phyloP scores from a whole-genome alignment of 2,113 vertebrate species.

The Ciconia maguari region DNA sequence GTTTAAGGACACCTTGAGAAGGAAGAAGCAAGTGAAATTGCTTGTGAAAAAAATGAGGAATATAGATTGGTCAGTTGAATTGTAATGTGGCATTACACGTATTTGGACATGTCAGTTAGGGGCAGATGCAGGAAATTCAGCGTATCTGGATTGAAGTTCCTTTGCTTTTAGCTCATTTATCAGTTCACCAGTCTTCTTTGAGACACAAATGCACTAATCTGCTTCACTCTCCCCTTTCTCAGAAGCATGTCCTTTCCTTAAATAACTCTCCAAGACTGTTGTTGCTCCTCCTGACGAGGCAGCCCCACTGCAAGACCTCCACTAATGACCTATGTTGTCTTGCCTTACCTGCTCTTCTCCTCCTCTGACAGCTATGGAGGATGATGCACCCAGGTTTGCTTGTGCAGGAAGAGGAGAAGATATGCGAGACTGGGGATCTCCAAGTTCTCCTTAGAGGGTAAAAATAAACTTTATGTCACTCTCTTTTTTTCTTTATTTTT shows the following conservation, averaged over 20 bases:
- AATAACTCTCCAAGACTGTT: not conserved
- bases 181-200: not conserved
- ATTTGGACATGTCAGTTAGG: not conserved
- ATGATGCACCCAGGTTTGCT: not conserved
- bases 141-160: not conserved
- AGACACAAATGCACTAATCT: not conserved
- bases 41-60: not conserved
- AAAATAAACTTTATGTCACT: not conserved
- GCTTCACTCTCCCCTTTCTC: not conserved
- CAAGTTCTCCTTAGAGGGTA: not conserved
- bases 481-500: not conserved
- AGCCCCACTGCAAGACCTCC: not conserved
- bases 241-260: not conserved
- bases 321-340: not conserved
- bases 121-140: not conserved
- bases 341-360: not conserved
- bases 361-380: rapidly evolving
- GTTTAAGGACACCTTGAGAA: not conserved
- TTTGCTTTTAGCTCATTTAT: not conserved
- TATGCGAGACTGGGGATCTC: not conserved
- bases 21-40: not conserved
- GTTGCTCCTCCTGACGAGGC: not conserved
- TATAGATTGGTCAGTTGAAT: not conserved
- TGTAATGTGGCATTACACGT: not conserved
- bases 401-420: not conserved